Evolutionary conservation across 2,888 invertebrate species (phyloP), one percentile per base, ranked within the genome.

Genomic region (Doris montereyensis): DNA sequence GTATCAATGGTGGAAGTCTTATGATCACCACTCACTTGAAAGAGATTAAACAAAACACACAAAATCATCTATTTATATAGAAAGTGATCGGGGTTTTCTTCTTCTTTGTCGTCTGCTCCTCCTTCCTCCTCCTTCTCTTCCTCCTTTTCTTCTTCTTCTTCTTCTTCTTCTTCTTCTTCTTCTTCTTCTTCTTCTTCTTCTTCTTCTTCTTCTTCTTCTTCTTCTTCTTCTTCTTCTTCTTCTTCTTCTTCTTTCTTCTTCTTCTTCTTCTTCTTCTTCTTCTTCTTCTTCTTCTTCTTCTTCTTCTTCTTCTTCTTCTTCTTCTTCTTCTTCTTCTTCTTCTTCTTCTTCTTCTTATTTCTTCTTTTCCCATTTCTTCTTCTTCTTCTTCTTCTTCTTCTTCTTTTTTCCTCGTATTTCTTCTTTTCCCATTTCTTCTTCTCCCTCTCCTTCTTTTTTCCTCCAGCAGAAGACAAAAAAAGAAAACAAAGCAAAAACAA

Each of bases 61-160:
- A n/a, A n/a, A n/a, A n/a, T n/a, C n/a, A n/a, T n/a, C 26, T 17
- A 8, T 8, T 4, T 13, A 26, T 26, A 8, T 10, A 68, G 26
- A 13, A 24, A 30, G 10, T 5, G 30, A 4, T 70, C 34, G 30
- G 34, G 30, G n/a, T 70, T 21, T 70, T 35, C 35, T 21, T 70
- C 70, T n/a, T n/a, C n/a, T n/a, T n/a, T n/a, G n/a, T n/a, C n/a
- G n/a, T n/a, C n/a, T n/a, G n/a, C n/a, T n/a, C 35, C 34, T 70
- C 70, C 35, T 21, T 70, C 70, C 35, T 21, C 35, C 70, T 70
- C 34, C 35, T 35, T 70, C 34, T 70, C 70, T 70, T 21, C 35
- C 70, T 4, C 24, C 21, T n/a, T 21, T 34, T 68, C 28, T 68
- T 30, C 30, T 3, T 4, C 5, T 68, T 30, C n/a, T 30, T 26